A percentile compares a stretch with the other conserved stretches of the same genome.
Conservation (phyloP, 2,888 invertebrate genomes). For the Therioaphis trifolii region DNA sequence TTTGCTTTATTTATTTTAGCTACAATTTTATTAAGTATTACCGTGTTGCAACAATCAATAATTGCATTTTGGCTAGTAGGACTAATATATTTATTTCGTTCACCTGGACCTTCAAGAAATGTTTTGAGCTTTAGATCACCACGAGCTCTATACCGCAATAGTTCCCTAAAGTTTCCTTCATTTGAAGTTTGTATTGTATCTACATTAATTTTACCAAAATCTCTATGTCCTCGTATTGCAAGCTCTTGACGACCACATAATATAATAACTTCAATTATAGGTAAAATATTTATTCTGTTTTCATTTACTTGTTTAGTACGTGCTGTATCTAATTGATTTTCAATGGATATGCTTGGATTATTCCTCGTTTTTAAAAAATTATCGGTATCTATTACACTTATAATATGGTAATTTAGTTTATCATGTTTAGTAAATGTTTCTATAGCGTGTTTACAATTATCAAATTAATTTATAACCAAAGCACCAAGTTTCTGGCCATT, state of each 20-base stretch:
- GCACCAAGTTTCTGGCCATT: constrained; percentile 1
- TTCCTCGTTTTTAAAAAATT: background rate
- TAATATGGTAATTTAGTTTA: background rate
- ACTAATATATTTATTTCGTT: background rate
- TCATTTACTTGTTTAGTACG: background rate
- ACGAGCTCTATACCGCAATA: background rate
- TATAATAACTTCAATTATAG: background rate
- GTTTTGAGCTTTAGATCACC: background rate
- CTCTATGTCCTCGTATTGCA: constrained; percentile 5
- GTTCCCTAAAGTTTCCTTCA: background rate
- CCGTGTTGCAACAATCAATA: background rate
- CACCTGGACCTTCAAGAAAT: background rate
- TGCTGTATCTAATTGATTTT: too few species aligned
- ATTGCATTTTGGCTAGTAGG: background rate
- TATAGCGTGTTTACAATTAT: constrained; percentile 10
- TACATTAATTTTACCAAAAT: constrained; percentile 5
- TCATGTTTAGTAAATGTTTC: background rate
- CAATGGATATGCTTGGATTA: background rate
- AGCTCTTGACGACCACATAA: background rate
- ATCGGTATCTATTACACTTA: background rate
- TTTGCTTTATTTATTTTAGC: background rate
- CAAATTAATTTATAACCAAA: background rate
- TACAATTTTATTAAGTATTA: constrained; percentile 11
- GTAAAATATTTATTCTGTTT: background rate
- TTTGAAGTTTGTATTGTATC: background rate